Evolutionary conservation across 2,888 invertebrate species (phyloP), one percentile per base, ranked within the genome.

Genomic region (Lasioglossum figueresi): DNA sequence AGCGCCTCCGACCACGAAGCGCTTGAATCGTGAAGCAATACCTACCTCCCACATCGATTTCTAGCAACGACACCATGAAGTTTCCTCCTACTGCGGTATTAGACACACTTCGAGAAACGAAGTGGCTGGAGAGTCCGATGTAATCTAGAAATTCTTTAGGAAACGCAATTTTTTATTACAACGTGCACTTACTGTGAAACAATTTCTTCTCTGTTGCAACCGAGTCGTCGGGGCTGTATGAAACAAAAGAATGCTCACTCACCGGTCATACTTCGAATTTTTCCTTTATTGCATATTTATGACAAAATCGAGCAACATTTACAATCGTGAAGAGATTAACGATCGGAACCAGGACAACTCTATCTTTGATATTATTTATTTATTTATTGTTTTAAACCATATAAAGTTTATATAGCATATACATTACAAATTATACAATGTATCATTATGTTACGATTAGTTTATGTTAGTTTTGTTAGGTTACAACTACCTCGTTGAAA

Each of bases 31-130:
- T 4, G 31, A 68, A 76, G 43, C 59, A 16, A 74, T 52, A 37
- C n/a, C 45, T 45, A 56, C 73, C 82, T 45, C 79, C 79, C 82
- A 34, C 82, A 68, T 73, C 66, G 79, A 80, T 75, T 40, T 34
- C 31, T 6, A 71, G 40, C 59, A 68, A 68, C 68, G 37, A 4
- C 37, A 23, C n/a, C 68, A 68, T 68, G 37, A 68, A 68, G 68
- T 68, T 68, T 37, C 23, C 19, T 68, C 68, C 23, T 23, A 37
- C 19, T 4, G 34, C 19, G 3, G 10, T 10, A 8, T 37, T 37
- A 37, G 19, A 34, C 19, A 68, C 23, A 68, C 34, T 37, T 34
- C 37, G 37, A 68, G 68, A 68, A 68, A 68, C 31, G 68, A 23
- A 68, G 31, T 68, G 23, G 68, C 34, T 68, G 31, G 23, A 37